Conservation (phyloP, 2,113 vertebrate genomes). For the Barnardius zonarius region DNA sequence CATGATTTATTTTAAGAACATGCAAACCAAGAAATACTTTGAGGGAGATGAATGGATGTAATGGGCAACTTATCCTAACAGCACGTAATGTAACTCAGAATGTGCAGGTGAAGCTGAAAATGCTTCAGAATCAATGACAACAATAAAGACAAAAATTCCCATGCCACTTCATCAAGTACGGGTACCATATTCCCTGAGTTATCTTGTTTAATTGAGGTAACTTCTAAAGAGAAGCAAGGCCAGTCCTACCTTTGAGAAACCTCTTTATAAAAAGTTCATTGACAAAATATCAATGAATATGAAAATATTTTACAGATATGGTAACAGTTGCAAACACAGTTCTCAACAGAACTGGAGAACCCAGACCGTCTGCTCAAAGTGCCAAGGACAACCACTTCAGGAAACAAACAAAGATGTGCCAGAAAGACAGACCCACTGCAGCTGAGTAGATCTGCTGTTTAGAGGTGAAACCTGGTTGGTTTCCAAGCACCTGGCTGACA, state of each 20-base stretch:
- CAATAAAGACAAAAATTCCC: neutral
- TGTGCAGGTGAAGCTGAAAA: neutral
- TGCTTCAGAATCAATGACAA: neutral
- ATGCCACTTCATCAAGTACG: neutral
- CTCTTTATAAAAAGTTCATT: constrained; percentile 7
- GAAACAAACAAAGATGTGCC: neutral
- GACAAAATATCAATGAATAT: neutral
- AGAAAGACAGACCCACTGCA: neutral
- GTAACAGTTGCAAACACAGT: constrained; percentile 9
- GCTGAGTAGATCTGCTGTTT: neutral
- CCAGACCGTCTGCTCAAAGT: constrained; percentile 40
- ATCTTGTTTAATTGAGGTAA: neutral
- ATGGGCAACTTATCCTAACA: neutral
- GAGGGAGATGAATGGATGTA: neutral
- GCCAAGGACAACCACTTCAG: neutral
- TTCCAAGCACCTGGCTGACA: neutral
- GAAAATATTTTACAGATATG: constrained; percentile 1
- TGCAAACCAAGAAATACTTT: neutral
- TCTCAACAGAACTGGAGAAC: constrained; percentile 35
- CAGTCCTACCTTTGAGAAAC: constrained; percentile 16
- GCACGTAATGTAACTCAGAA: neutral
- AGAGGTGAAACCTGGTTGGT: neutral
- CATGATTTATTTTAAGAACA: neutral
- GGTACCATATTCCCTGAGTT: neutral
- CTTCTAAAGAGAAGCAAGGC: neutral